Conservation (phyloP, 2,797 vertebrate genomes). For the Coregonus suidteri region DNA sequence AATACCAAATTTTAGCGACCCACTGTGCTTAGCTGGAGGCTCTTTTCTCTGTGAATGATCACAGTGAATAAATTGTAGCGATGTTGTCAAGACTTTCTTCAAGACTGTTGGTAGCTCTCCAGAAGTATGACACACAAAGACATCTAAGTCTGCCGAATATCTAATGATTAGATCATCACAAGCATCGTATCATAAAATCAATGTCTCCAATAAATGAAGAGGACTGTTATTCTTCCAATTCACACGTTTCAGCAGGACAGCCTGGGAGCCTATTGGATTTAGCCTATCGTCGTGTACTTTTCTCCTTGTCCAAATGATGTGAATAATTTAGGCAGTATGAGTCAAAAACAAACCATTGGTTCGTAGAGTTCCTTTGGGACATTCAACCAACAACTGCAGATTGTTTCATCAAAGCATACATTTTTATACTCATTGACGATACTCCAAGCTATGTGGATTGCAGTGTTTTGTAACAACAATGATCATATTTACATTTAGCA, state of each 20-base stretch:
- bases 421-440: background rate
- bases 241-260: background rate
- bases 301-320: background rate
- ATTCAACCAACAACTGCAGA: background rate
- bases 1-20: background rate
- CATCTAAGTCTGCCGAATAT: background rate
- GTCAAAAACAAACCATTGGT: background rate
- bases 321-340: background rate
- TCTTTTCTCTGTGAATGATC: conserved; percentile 3
- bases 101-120: background rate
- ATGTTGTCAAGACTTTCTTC: background rate
- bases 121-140: background rate
- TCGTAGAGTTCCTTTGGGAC: background rate
- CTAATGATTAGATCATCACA: too few species aligned
- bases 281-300: background rate
- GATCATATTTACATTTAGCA: background rate
- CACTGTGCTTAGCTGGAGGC: conserved; percentile 3
- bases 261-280: background rate
- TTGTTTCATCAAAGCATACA: background rate
- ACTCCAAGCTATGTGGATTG: background rate
- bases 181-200: background rate
- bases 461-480: background rate
- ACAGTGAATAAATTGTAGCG: conserved; percentile 1
- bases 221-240: background rate
- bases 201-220: background rate